These are phyloP conservation scores for Brienomyrus brachyistius DNA, from an alignment of 2,113 vertebrate genomes.

Conservation along the genomic window DNA sequence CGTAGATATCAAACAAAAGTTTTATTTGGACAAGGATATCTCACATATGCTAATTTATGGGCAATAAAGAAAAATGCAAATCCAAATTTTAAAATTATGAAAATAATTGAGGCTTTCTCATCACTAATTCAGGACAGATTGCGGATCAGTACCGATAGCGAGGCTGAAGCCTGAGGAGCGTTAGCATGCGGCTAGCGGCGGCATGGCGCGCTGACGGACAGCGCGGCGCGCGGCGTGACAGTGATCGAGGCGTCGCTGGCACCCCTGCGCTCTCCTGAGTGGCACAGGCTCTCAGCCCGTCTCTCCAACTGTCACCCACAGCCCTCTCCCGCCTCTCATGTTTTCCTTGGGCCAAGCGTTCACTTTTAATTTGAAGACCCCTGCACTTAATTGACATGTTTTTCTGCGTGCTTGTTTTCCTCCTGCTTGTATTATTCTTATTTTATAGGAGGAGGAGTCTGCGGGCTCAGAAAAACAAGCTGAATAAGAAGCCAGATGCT, in stretches of 20 bases:
- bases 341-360: constrained; percentile 58
- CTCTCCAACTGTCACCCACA: constrained; percentile 61
- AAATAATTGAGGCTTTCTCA: not conserved
- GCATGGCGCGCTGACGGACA: constrained; percentile 18
- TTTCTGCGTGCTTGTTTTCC: not conserved
- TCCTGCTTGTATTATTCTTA: constrained; percentile 37
- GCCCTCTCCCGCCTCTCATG: constrained; percentile 34
- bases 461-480: not conserved
- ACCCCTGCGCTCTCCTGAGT: constrained; percentile 56
- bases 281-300: constrained; percentile 59
- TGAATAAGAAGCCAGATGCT: not conserved
- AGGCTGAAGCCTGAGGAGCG: not conserved
- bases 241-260: constrained; percentile 21
- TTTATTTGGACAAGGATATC: constrained; percentile 6
- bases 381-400: constrained; percentile 15
- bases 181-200: constrained; percentile 12
- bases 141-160: not conserved
- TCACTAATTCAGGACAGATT: not conserved
- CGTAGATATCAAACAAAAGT: not conserved
- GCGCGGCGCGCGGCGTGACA: constrained; percentile 27
- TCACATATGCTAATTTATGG: not conserved
- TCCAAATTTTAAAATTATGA: not conserved
- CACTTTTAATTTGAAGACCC: constrained; percentile 27
- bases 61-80: constrained; percentile 10
- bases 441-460: not conserved